Conservation (phyloP, 1,140 invertebrate genomes). For the Chlorops oryzae region DNA sequence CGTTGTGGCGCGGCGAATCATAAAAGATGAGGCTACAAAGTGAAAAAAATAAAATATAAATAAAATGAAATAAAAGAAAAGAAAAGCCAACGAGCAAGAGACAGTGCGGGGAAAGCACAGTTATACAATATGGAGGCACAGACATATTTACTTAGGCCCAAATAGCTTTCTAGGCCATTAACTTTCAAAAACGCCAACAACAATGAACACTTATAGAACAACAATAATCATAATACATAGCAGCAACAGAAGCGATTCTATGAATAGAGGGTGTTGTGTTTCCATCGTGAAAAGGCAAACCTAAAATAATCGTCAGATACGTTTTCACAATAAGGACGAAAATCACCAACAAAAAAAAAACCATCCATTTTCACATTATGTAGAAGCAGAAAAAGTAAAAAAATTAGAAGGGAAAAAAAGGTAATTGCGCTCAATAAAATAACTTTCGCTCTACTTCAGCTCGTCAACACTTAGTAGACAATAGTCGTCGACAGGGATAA, state of each 20-base stretch:
- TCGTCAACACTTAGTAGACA: too few relatives aligned
- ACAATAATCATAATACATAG: conserved; percentile 1
- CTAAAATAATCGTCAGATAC: too few relatives aligned
- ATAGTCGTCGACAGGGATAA: too few relatives aligned
- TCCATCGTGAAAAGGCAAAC: too few relatives aligned
- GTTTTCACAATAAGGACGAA: conserved; percentile 2
- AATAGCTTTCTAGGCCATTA: conserved; percentile 47
- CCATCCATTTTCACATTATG: neutral
- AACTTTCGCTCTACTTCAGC: conserved; percentile 24
- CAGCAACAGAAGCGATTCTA: conserved; percentile 7
- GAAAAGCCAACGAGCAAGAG: neutral
- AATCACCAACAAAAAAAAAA: conserved; percentile 33
- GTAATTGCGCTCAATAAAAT: conserved; percentile 46
- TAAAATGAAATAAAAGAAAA: neutral
- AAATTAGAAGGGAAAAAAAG: conserved; percentile 14
- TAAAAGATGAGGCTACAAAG: too few relatives aligned
- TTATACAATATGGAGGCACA: neutral
- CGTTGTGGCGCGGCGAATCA: too few relatives aligned
- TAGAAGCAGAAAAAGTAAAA: neutral
- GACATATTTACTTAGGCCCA: too few relatives aligned
- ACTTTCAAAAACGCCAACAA: conserved; percentile 30
- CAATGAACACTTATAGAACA: conserved; percentile 3
- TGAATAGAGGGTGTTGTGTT: too few relatives aligned
- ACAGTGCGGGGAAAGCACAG: neutral
- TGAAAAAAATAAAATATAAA: too few relatives aligned